These are phyloP conservation scores for Mizuhopecten yessoensis DNA, from an alignment of 1,140 invertebrate genomes.

Conservation along the genomic window DNA sequence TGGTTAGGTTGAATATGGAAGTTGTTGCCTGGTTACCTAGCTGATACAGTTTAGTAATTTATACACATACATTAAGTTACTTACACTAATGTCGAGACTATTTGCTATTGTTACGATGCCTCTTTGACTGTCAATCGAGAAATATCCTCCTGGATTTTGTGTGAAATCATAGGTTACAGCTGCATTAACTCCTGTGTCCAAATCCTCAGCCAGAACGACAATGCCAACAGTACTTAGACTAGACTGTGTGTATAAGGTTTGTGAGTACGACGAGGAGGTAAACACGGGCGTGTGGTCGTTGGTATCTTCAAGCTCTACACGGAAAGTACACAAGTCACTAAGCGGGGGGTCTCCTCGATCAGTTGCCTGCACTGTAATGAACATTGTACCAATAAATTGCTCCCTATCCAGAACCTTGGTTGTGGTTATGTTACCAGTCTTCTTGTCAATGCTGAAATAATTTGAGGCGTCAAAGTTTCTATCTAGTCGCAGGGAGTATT, in stretches of 20 bases:
- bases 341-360: constrained; percentile 53
- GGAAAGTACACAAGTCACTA: constrained; percentile 58
- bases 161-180: constrained; percentile 41
- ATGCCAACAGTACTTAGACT: not conserved
- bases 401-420: not conserved
- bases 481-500: not conserved
- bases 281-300: constrained; percentile 56
- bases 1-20: no score
- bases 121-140: not conserved
- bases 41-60: no score
- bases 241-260: not conserved
- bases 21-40: no score
- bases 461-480: not conserved
- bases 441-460: not conserved
- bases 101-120: constrained; percentile 41
- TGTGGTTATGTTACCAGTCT: constrained; percentile 26
- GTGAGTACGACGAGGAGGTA: not conserved
- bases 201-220: constrained; percentile 52
- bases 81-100: constrained; percentile 43
- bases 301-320: constrained; percentile 43
- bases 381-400: not conserved
- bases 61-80: not conserved
- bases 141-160: constrained; percentile 41
- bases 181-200: constrained; percentile 50
- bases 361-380: constrained; percentile 48